These are phyloP conservation scores for Lipophrys pholis DNA, from an alignment of 2,113 vertebrate genomes.

Conservation along the genomic window DNA sequence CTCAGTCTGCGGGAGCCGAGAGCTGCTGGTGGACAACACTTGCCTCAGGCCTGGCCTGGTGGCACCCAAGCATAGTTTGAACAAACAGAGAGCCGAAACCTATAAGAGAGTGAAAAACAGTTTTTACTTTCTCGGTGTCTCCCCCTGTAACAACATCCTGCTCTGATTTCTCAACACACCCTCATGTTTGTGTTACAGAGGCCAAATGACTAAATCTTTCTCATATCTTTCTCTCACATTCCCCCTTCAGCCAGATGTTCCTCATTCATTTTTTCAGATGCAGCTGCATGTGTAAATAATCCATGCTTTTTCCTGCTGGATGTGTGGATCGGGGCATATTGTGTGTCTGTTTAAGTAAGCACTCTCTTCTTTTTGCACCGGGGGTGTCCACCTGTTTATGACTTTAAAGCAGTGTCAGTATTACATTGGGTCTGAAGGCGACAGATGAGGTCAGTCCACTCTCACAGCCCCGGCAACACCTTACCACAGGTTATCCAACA, in stretches of 20 bases:
- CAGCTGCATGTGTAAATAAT: slow-evolving; percentile 86
- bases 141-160: slow-evolving; percentile 56
- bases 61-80: slow-evolving; percentile 57
- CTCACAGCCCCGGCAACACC: slow-evolving; percentile 38
- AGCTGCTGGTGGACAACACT: slow-evolving; percentile 73
- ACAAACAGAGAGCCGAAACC: slow-evolving; percentile 63
- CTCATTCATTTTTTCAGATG: slow-evolving; percentile 79
- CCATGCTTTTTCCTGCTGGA: slow-evolving; percentile 77
- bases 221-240: slow-evolving; percentile 47
- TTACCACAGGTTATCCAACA: slow-evolving; percentile 42
- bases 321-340: slow-evolving; percentile 64
- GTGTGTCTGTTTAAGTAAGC: slow-evolving; percentile 64
- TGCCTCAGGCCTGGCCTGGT: slow-evolving; percentile 69
- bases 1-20: slow-evolving; percentile 50
- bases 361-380: slow-evolving; percentile 45
- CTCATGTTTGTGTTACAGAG: slow-evolving; percentile 57
- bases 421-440: slow-evolving; percentile 41
- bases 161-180: slow-evolving; percentile 58
- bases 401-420: slow-evolving; percentile 54
- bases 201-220: slow-evolving; percentile 49
- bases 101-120: slow-evolving; percentile 32
- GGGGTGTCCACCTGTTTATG: slow-evolving; percentile 45
- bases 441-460: slow-evolving; percentile 59
- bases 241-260: slow-evolving; percentile 81
- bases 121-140: slow-evolving; percentile 44